Base-by-base conservation (phyloP, 2,113 vertebrate species). In the Aphyosemion australe region DNA sequence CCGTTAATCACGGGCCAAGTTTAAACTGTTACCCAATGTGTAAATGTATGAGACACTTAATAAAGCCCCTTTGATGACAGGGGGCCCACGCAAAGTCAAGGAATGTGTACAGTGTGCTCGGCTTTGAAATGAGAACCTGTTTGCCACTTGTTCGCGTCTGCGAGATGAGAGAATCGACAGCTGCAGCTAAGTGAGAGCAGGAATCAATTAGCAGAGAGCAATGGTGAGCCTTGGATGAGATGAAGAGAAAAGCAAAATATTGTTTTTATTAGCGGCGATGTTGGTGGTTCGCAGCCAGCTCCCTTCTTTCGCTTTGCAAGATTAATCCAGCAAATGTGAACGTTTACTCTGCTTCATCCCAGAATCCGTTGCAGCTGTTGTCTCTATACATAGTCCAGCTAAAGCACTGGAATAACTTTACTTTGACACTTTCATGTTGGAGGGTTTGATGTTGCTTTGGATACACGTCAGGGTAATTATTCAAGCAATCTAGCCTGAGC, bases 91-190 rank as follows among this genome's bases (percentile, higher is more conserved):
- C 55, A 20, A 86, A 91, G 84, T 88, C 53, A 68, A 75, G 74
- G 89, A 92, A 92, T 92, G 86, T 64, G 68, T 84, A 79, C 84
- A 82, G 76, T 84, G 66, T 83, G 76, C 62, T 15, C 46, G 61
- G 65, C 90, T 92, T 92, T 92, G 90, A 92, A 92, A 90, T 82
- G 83, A 83, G 90, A 91, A 91, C 90, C 90, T 92, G 91, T 88
- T 90, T 59, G 77, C 90, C 92, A 92, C 91, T 91, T 92, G 91
- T 92, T 87, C 61, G 26, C 65, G 65, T 88, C 79, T 89, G 82
- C 43, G 45, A 86, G 84, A 89, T 87, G 86, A 84, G 79, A 88
- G 76, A 79, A 74, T 80, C 77, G 61, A 91, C 91, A 92, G 91
- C 90, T 92, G 91, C 77, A 78, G 54, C 65, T 65, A 61, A 87